These are phyloP conservation scores for Iguana delicatissima DNA, from an alignment of 2,797 vertebrate species.

Conservation along the genomic window DNA sequence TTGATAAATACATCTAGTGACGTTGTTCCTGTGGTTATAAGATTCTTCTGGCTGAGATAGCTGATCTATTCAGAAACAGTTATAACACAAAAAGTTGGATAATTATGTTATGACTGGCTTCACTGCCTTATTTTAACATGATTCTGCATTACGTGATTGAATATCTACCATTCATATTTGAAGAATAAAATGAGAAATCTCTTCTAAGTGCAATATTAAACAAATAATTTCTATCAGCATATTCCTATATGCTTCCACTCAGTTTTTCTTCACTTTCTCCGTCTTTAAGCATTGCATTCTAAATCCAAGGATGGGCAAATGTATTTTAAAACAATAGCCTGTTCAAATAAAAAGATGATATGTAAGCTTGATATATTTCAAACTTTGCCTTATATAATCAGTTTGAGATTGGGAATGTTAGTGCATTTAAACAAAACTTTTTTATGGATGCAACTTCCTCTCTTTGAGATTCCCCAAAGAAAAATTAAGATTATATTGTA, in stretches of 20 bases:
- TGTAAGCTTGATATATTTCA: neutral
- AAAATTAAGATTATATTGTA: constrained; percentile 22
- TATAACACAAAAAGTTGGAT: constrained; percentile 80
- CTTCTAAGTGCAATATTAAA: neutral
- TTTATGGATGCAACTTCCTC: constrained; percentile 18
- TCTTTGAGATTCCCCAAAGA: neutral
- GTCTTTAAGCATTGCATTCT: neutral
- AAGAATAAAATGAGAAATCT: constrained; percentile 23
- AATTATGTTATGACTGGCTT: constrained; percentile 91
- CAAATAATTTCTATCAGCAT: neutral
- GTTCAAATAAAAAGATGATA: neutral
- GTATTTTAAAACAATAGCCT: neutral
- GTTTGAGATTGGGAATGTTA: neutral
- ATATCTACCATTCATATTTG: constrained; percentile 64
- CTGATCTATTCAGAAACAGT: constrained; percentile 43
- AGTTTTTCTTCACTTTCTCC: neutral
- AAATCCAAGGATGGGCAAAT: neutral
- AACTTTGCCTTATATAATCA: neutral
- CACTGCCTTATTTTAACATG: constrained; percentile 87
- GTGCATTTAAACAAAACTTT: neutral
- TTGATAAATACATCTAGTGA: neutral
- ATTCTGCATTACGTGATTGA: constrained; percentile 92
- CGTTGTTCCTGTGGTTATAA: neutral
- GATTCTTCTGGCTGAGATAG: neutral
- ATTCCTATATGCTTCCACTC: neutral